Percentiles rank a stretch among this genome's conserved stretches.
phyloP scores from a whole-genome alignment of 2,113 vertebrate species.

The Neodontobutis hainanensis region DNA sequence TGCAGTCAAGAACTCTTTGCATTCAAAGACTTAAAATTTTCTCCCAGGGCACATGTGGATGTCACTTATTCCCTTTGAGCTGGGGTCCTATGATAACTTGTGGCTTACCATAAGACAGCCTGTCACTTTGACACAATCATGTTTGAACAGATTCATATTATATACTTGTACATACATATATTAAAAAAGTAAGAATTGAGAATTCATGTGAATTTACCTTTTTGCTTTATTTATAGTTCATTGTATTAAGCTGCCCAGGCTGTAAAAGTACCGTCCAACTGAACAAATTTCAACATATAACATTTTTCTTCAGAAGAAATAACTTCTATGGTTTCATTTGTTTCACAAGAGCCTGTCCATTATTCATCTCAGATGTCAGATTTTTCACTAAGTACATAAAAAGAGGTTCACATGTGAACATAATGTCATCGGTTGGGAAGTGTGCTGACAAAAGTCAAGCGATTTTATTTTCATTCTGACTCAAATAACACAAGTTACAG shows the following conservation, averaged over 20 bases:
- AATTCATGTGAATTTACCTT: too few relatives aligned
- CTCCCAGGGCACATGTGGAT: slow-evolving; percentile 71
- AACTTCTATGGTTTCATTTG: slow-evolving; percentile 31
- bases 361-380: slow-evolving; percentile 45
- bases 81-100: slow-evolving; percentile 81
- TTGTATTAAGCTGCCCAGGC: too few relatives aligned
- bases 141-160: slow-evolving; percentile 10
- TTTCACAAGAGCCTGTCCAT: slow-evolving; percentile 18
- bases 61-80: slow-evolving; percentile 72
- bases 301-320: too few relatives aligned
- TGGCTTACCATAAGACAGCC: slow-evolving; percentile 46
- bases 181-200: too few relatives aligned
- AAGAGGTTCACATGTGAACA: slow-evolving; percentile 14
- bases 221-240: too few relatives aligned
- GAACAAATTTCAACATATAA: too few relatives aligned
- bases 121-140: slow-evolving; percentile 35
- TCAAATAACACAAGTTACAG: slow-evolving; percentile 56
- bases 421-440: slow-evolving; percentile 31
- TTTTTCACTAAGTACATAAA: slow-evolving; percentile 6
- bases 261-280: too few relatives aligned
- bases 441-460: slow-evolving; percentile 30
- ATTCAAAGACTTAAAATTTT: slow-evolving; percentile 70
- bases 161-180: too few relatives aligned
- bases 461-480: slow-evolving; percentile 55
- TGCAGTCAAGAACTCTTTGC: slow-evolving; percentile 32